phyloP scores from a whole-genome alignment of 2,888 invertebrate species.

The Tenthredo livida region DNA sequence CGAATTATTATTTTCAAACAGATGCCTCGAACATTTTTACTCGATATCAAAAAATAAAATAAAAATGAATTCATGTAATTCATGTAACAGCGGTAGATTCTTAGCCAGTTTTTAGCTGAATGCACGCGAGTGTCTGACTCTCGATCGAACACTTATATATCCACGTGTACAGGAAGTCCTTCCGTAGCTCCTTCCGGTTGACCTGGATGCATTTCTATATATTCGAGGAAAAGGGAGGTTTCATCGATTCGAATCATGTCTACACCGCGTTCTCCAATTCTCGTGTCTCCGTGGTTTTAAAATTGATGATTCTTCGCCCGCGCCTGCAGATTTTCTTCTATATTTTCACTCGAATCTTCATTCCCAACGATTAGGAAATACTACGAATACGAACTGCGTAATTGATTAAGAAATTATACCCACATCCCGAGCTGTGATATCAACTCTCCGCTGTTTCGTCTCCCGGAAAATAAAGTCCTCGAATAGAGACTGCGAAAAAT shows the following conservation, averaged over 20 bases:
- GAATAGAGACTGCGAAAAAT: background rate
- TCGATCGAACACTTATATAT: slow-evolving; percentile 22
- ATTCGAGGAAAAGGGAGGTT: background rate
- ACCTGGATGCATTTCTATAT: slow-evolving; percentile 30
- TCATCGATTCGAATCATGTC: slow-evolving; percentile 18
- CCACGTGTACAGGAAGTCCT: slow-evolving; percentile 28
- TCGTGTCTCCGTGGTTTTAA: background rate
- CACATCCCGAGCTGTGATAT: background rate
- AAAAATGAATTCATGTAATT: background rate
- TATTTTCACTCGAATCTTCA: background rate
- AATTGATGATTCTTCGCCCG: background rate
- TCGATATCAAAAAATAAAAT: background rate
- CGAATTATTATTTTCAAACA: background rate
- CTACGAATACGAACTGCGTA: background rate
- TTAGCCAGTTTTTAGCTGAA: background rate
- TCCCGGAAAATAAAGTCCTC: background rate
- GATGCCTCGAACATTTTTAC: background rate
- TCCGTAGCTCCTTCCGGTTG: slow-evolving; percentile 25
- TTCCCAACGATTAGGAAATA: background rate
- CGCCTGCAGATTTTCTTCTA: background rate
- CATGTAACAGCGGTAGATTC: slow-evolving; percentile 4
- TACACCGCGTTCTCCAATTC: background rate
- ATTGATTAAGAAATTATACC: background rate
- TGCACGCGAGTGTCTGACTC: slow-evolving; percentile 16
- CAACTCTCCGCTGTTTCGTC: background rate